Base-by-base conservation (phyloP, 2,888 invertebrate genomes). In the Stratiomys singularior region DNA sequence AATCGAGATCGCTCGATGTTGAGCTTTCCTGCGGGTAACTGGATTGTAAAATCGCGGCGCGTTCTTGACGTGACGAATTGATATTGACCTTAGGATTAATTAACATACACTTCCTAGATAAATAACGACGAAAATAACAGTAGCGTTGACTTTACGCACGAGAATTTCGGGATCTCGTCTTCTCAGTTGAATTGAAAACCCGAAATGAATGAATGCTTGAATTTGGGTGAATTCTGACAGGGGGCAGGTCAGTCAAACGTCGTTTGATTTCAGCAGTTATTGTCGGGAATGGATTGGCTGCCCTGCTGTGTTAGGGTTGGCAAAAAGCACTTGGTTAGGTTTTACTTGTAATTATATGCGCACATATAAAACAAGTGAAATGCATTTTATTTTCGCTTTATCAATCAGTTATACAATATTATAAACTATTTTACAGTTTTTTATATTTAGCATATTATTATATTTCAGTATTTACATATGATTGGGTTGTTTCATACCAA, bases 61-160 rank as follows among this genome's bases (percentile, higher is more conserved):
- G 47, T n/a, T 71, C 5, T 2, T 18, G 15, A 15, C 56, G 30
- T 37, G 60, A 23, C 37, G 72, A 30, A 23, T 25, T 23, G 28
- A 27, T 37, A 11, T 15, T 37, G 30, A 23, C 13, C 1, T 25
- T 37, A 18, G 7, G 3, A 27, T 72, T n/a, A 72, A 72, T 5
- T 72, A 18, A 72, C 30, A 27, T 15, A 30, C 58, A 44, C 58
- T 74, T 58, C 23, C 4, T 7, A 37, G 58, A n/a, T n/a, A 13
- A 60, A 74, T 60, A 47, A 37, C 71, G 58, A 37, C n/a, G 37
- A 56, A 60, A 74, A 74, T 37, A 74, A 74, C 69, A 66, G 37
- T 21, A 27, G 66, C 30, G 69, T 46, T 15, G 15, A 18, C 30
- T 60, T 27, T 18, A 37, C 74, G 52, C 74, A 74, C 69, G 69